Percentiles rank a stretch among this genome's conserved stretches.
phyloP scores from a whole-genome alignment of 2,113 vertebrate genomes.

The human region GRCh38 chr18:56970001-56970500 shows the following conservation, averaged over 20 bases:
- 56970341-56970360: not conserved
- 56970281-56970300: not conserved
- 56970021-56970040: not conserved
- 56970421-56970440: not conserved
- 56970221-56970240: not conserved
- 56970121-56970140: not conserved
- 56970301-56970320: not conserved
- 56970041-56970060: not conserved
- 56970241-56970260: not conserved
- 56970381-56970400: not conserved
- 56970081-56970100: not conserved
- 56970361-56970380: not conserved
- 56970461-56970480: not conserved
- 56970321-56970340: not conserved
- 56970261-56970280: not conserved
- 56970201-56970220: not conserved
- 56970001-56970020: not conserved
- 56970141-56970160: not conserved
- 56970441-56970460: not conserved
- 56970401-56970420: not conserved
- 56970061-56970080: not conserved
- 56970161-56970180: fast-evolving
- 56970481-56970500: not conserved
- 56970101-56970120: not conserved
- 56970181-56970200: not conserved